phyloP scores from a whole-genome alignment of 2,888 invertebrate species.

The Bimastos eiseni region DNA sequence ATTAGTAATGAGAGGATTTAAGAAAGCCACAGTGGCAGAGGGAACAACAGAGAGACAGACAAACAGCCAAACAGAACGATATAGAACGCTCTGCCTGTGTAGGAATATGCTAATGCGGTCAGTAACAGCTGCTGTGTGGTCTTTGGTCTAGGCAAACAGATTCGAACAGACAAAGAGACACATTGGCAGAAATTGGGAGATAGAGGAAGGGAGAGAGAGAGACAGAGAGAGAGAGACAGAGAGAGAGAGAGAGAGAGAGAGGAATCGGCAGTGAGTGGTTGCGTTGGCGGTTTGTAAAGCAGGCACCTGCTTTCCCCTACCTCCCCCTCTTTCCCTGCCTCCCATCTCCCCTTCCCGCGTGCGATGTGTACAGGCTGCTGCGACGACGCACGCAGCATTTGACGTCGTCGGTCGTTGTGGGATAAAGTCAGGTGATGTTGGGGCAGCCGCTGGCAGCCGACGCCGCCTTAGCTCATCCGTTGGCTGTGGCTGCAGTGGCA shows the following conservation, averaged over 20 bases:
- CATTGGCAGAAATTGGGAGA: neutral
- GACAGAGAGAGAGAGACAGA: neutral
- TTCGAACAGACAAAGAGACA: neutral
- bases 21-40: too few relatives aligned
- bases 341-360: neutral
- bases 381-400: neutral
- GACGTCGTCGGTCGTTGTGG: constrained; percentile 1
- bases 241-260: too few relatives aligned
- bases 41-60: neutral
- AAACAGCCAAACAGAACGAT: too few relatives aligned
- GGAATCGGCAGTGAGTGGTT: neutral
- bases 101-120: neutral
- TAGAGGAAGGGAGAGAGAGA: neutral
- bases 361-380: neutral
- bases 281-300: neutral
- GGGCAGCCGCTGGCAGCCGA: neutral
- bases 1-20: too few relatives aligned
- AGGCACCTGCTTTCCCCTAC: neutral
- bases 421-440: constrained; percentile 1
- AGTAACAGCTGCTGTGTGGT: constrained; percentile 4
- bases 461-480: too few relatives aligned
- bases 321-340: neutral
- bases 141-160: neutral
- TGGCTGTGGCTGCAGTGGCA: neutral
- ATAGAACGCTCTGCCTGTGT: neutral